Evolutionary conservation across 2,797 vertebrate genomes (phyloP).

Genomic region (Gouania willdenowi): DNA sequence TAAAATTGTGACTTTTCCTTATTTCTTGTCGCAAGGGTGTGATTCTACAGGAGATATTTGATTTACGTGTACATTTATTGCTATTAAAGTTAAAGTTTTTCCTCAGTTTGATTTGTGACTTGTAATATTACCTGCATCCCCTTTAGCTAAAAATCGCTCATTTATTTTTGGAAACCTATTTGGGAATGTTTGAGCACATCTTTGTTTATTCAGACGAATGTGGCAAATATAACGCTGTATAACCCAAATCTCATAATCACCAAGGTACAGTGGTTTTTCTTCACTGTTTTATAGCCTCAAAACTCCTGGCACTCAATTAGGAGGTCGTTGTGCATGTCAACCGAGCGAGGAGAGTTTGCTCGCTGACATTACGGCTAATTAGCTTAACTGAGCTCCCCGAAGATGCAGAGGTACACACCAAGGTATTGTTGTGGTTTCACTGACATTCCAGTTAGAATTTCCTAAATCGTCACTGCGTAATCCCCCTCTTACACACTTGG

Average conservation of each 20-base stretch:
- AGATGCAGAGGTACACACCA: conserved; percentile 56
- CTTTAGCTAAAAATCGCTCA: conserved; percentile 37
- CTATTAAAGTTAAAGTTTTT: too few relatives aligned
- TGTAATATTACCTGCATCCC: too few relatives aligned
- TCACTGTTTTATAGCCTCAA: conserved; percentile 64
- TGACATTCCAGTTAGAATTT: conserved; percentile 48
- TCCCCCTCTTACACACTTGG: conserved; percentile 41
- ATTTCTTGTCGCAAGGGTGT: too few relatives aligned
- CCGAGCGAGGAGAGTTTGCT: conserved; percentile 67
- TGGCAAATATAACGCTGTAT: conserved; percentile 50
- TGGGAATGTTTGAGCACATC: conserved; percentile 45
- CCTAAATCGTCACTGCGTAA: conserved; percentile 47
- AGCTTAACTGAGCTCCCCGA: conserved; percentile 67
- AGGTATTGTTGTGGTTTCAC: conserved; percentile 64
- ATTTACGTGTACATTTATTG: too few relatives aligned
- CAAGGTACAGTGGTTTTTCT: conserved; percentile 67
- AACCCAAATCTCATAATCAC: conserved; percentile 69
- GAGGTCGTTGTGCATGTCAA: conserved; percentile 63
- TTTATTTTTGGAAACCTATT: conserved; percentile 46
- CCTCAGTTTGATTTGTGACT: too few relatives aligned
- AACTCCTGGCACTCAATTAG: conserved; percentile 73
- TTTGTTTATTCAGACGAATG: conserved; percentile 64
- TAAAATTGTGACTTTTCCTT: too few relatives aligned
- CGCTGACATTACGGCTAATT: conserved; percentile 77
- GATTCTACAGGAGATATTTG: too few relatives aligned